Conservation (phyloP, 2,113 vertebrate species). For the Elephas maximus region DNA sequence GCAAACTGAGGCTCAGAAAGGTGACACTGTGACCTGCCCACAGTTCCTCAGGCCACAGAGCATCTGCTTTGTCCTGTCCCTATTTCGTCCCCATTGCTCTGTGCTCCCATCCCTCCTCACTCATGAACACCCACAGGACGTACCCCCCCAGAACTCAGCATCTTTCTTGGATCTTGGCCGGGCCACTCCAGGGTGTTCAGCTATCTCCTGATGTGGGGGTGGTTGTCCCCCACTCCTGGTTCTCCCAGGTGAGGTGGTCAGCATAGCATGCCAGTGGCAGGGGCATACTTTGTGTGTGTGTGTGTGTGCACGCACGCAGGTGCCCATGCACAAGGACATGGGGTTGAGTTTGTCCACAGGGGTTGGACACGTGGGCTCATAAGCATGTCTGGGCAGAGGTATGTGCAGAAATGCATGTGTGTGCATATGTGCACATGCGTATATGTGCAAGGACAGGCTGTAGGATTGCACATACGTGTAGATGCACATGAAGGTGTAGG, state of each 20-base stretch:
- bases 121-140: not conserved
- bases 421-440: not conserved
- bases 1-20: not conserved
- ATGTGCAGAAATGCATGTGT: not conserved
- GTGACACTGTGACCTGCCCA: not conserved
- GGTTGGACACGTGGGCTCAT: not conserved
- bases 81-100: too few relatives aligned
- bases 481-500: fast-evolving
- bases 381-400: too few relatives aligned
- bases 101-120: not conserved
- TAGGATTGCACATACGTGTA: not conserved
- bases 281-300: fast-evolving
- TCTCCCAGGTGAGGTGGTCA: not conserved
- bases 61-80: not conserved
- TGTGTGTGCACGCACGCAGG: not conserved
- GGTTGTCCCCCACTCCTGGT: fast-evolving
- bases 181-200: too few relatives aligned
- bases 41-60: not conserved
- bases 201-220: fast-evolving
- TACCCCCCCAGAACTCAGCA: not conserved
- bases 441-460: not conserved
- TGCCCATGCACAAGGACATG: not conserved
- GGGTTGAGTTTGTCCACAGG: not conserved
- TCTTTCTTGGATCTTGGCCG: not conserved
- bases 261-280: not conserved